These are phyloP conservation scores for Laothoe populi DNA, from an alignment of 2,888 invertebrate species.

Conservation along the genomic window DNA sequence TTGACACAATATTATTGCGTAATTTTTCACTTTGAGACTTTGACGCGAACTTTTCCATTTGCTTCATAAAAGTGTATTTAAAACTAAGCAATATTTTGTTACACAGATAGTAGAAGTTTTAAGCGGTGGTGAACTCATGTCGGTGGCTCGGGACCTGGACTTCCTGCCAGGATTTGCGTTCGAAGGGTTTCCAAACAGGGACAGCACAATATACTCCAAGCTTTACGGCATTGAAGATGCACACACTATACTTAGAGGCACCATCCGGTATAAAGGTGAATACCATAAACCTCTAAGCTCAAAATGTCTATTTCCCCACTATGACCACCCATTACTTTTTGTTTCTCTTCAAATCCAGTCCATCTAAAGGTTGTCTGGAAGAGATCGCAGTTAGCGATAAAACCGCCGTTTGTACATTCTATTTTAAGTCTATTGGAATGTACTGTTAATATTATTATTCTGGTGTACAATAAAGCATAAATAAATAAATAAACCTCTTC, in stretches of 20 bases:
- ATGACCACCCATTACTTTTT: no score
- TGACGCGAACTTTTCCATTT: no score
- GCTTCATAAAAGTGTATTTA: neutral
- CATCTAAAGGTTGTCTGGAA: no score
- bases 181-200: conserved; percentile 98
- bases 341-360: no score
- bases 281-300: neutral
- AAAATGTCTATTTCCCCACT: neutral
- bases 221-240: conserved; percentile 95
- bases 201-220: conserved; percentile 94
- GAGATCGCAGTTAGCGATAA: no score
- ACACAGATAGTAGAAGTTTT: conserved; percentile 92
- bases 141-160: conserved; percentile 90
- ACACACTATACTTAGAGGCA: conserved; percentile 96
- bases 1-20: no score
- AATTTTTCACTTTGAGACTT: no score
- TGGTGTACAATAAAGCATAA: no score
- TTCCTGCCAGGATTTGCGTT: conserved; percentile 98
- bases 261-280: conserved; percentile 92
- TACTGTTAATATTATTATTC: no score
- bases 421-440: no score
- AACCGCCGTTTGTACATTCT: no score
- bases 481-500: no score
- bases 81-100: neutral
- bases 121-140: conserved; percentile 95